Conservation (phyloP, 2,888 invertebrate species). For the Oscheius onirici region DNA sequence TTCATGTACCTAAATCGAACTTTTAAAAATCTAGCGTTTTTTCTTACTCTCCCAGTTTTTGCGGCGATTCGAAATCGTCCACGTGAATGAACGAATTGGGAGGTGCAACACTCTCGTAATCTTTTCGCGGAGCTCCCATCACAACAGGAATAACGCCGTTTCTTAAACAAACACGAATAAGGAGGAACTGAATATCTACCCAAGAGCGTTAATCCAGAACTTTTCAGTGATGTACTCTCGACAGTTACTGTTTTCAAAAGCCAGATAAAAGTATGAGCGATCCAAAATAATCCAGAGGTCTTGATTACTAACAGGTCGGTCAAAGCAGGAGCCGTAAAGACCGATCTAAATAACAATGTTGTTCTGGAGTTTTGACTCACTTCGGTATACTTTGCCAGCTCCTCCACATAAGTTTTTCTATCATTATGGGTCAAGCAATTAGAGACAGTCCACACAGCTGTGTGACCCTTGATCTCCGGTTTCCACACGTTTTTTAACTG, state of each 20-base stretch:
- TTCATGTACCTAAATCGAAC: constrained; percentile 1
- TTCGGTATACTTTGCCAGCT: constrained; percentile 30
- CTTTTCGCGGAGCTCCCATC: constrained; percentile 41
- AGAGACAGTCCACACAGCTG: constrained; percentile 52
- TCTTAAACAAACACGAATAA: constrained; percentile 30
- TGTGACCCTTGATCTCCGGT: neutral
- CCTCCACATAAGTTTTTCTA: constrained; percentile 33
- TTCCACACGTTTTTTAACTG: neutral
- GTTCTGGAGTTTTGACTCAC: too few species aligned
- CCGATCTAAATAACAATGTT: constrained; percentile 36
- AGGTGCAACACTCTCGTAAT: constrained; percentile 45
- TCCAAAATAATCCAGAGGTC: constrained; percentile 8
- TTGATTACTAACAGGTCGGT: constrained; percentile 4
- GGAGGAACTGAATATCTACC: constrained; percentile 16
- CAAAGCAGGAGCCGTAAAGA: constrained; percentile 42
- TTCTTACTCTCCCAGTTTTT: constrained; percentile 42
- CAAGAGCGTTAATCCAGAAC: constrained; percentile 45
- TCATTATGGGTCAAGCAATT: constrained; percentile 55
- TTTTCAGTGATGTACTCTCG: constrained; percentile 55
- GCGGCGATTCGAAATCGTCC: constrained; percentile 40
- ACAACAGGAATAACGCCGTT: constrained; percentile 47
- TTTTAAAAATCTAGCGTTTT: neutral
- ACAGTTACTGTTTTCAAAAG: constrained; percentile 55
- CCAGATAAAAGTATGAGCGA: constrained; percentile 45
- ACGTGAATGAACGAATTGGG: constrained; percentile 54